These are phyloP conservation scores for Holothuria scabra DNA, from an alignment of 53 echinoderm and acorn worm species.

Conservation along the genomic window DNA sequence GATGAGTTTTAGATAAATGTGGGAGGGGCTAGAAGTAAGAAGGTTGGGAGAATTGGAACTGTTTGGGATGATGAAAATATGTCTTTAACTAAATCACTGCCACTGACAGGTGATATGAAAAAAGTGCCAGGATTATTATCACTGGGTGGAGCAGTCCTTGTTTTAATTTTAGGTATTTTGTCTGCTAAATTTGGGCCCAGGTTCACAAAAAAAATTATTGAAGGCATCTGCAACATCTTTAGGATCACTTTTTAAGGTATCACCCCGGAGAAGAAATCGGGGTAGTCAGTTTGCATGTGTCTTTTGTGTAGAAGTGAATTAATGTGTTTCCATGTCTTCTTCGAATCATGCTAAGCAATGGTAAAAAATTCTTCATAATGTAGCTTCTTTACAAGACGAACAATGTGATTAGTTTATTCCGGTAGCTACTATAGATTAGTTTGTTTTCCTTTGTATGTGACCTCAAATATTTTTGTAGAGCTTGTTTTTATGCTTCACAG, in stretches of 20 bases:
- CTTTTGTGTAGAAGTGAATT: slow-evolving; percentile 3
- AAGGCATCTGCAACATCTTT: background rate
- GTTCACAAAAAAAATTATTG: background rate
- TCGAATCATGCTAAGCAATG: background rate
- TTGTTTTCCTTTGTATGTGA: background rate
- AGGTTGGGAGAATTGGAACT: too few relatives aligned
- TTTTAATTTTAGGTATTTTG: background rate
- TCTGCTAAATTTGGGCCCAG: background rate
- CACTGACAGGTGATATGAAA: too few relatives aligned
- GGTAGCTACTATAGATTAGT: background rate
- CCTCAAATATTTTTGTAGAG: slow-evolving; percentile 1
- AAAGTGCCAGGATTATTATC: too few relatives aligned
- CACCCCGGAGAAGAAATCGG: background rate
- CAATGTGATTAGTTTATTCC: background rate
- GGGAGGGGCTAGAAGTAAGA: too few relatives aligned
- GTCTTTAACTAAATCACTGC: too few relatives aligned
- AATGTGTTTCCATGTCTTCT: background rate
- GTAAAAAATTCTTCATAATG: background rate
- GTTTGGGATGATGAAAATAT: too few relatives aligned
- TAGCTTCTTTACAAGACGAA: background rate
- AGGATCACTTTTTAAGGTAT: background rate
- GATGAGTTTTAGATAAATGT: too few relatives aligned
- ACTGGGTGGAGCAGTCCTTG: background rate
- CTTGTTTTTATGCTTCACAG: too few relatives aligned
- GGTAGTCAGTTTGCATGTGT: background rate